Evolutionary conservation across 2,113 vertebrate genomes (phyloP), one percentile per base, ranked within the genome.

Genomic region (Alligator sinensis): DNA sequence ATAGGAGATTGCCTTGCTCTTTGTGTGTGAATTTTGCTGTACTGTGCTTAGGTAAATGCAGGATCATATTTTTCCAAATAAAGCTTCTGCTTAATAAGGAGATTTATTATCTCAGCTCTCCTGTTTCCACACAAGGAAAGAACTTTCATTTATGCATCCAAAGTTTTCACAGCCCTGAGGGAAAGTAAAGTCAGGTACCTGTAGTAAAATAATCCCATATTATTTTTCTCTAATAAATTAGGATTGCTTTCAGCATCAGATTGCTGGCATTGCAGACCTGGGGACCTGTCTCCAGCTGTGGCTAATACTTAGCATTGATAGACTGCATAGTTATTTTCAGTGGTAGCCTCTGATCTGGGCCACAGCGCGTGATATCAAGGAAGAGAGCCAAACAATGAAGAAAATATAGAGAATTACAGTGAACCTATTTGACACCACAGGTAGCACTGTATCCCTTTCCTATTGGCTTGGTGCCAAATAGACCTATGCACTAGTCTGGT

Each of bases 331-430:
- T 57, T 55, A 47, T 15, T 7, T 47, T 5, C 24, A 60, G 25
- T 0, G 14, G 21, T 47, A 15, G 12, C 5, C 30, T 60, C 74
- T 38, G 19, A 0, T 19, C 54, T 4, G n/a, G 58, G 16, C 10
- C 1, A 4, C 2, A 59, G 38, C 38, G 1, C 9, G 7, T 3
- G 1, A 0, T 1, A 3, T 21, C 76, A 3, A 18, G 64, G 59
- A 59, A 87, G n/a, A 64, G 54, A 80, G 16, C 16, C 62, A 6
- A 62, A 62, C 55, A 5, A 21, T 8, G 19, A 70, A 59, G n/a
- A 62, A 5, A 18, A 59, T 68, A 64, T 16, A 54, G 24, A 82
- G 27, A 27, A 27, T 21, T 55, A 3, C 16, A 1, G 11, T 12
- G 6, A 57, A 24, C 4, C n/a, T 34, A 21, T 25, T 60, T 28